These are phyloP conservation scores for Phlogophora meticulosa DNA, from an alignment of 2,888 invertebrate species.

Conservation along the genomic window DNA sequence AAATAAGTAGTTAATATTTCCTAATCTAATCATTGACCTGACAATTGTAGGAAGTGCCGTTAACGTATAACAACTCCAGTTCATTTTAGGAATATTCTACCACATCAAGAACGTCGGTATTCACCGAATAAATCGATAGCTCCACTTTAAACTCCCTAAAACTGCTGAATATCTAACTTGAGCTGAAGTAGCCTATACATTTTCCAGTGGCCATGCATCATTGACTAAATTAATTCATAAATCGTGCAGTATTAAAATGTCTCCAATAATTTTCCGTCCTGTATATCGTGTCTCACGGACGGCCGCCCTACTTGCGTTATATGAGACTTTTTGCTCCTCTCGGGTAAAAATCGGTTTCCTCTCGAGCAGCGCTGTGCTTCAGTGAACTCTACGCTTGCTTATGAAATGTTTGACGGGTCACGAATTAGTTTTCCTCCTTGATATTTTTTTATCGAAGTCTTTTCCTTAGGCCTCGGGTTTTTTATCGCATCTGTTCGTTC, in stretches of 20 bases:
- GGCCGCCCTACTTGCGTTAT: constrained; percentile 59
- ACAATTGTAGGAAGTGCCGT: neutral
- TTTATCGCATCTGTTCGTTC: constrained; percentile 46
- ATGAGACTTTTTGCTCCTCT: constrained; percentile 73
- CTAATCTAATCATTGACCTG: neutral
- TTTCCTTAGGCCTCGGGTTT: constrained; percentile 47
- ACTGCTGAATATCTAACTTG: constrained; percentile 22
- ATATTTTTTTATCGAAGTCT: constrained; percentile 68
- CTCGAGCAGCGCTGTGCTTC: constrained; percentile 68
- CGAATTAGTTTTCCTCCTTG: constrained; percentile 80
- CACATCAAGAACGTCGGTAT: neutral
- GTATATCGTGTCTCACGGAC: constrained; percentile 58
- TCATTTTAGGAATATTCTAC: neutral
- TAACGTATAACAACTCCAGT: too few relatives aligned
- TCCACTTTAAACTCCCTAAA: neutral
- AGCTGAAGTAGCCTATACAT: constrained; percentile 14
- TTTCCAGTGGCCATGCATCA: constrained; percentile 35
- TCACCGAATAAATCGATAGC: constrained; percentile 1
- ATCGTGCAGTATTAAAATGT: constrained; percentile 61
- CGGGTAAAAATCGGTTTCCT: constrained; percentile 80
- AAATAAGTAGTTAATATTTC: neutral
- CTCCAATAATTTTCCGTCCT: constrained; percentile 54
- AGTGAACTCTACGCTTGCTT: constrained; percentile 78
- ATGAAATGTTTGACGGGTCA: constrained; percentile 87
- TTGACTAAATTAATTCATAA: constrained; percentile 58